These are phyloP conservation scores for Trichoplusia ni DNA, from an alignment of 1,140 invertebrate genomes.

Conservation along the genomic window DNA sequence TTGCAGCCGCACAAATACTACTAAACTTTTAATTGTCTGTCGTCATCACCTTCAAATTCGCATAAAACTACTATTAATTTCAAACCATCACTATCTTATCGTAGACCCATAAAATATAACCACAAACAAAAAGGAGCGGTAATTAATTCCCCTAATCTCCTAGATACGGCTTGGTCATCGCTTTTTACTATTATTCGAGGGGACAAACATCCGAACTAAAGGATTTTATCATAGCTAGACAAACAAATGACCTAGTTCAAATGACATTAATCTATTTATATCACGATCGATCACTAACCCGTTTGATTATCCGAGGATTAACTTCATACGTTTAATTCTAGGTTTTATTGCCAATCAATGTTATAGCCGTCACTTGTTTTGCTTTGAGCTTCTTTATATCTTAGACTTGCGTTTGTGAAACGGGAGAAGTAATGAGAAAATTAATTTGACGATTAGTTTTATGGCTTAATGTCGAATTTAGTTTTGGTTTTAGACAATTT, in stretches of 20 bases:
- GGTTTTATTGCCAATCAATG: no score
- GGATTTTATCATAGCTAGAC: slow-evolving; percentile 8
- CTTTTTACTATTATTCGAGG: slow-evolving; percentile 29
- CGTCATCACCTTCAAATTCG: no score
- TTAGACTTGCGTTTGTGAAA: no score
- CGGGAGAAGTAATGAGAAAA: no score
- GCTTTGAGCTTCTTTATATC: no score
- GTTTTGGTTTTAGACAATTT: no score
- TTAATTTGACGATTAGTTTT: no score
- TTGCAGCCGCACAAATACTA: neutral
- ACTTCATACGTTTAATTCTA: no score
- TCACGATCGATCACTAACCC: neutral
- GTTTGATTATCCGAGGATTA: no score
- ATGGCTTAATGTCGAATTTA: no score
- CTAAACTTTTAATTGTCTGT: no score
- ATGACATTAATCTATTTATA: slow-evolving; percentile 1
- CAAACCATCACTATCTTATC: slow-evolving; percentile 14
- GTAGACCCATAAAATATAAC: slow-evolving; percentile 27
- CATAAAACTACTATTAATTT: slow-evolving; percentile 14
- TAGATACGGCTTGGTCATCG: slow-evolving; percentile 17
- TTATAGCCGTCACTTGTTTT: no score
- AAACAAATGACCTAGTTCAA: slow-evolving; percentile 6
- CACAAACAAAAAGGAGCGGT: slow-evolving; percentile 8
- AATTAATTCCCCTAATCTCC: slow-evolving; percentile 20
- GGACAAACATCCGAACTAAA: slow-evolving; percentile 12